Evolutionary conservation across 2,797 vertebrate species (phyloP), one percentile per base, ranked within the genome.

Genomic region (Sebastiscus tertius): DNA sequence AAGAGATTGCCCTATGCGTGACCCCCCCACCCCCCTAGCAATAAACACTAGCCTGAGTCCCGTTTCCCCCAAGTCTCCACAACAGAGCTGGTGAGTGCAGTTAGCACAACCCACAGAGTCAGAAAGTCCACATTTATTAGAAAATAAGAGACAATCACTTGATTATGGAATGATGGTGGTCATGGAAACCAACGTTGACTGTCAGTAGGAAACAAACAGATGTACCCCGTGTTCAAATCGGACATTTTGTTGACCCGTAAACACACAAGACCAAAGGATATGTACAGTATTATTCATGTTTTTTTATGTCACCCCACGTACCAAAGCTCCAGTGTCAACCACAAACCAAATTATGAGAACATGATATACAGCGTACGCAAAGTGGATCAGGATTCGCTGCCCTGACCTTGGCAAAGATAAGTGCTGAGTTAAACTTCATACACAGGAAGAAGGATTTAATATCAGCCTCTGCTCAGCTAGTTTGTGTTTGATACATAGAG

Each of bases 311-410:
- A 20, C 22, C 29, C 55, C 27, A 58, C 34, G 3, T 56, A 34
- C 20, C 22, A 26, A 59, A 31, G 68, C 62, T 89, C 66, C 31
- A 29, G 54, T 83, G 26, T 87, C 78, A 61, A 75, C 78, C 72
- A 72, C 85, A 83, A 81, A 74, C 58, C 34, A 77, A 24, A 77
- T 62, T 26, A 68, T 69, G 52, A 74, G 72, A 81, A 83, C 77
- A 20, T 59, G 70, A 84, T 86, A 62, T 42, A 34, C 33, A 49
- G 24, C 3, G 1, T 73, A 67, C 22, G 33, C 75, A 80, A 42
- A 55, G 56, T 59, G 67, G 63, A 72, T 76, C 65, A 42, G 62
- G 72, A 61, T 72, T 76, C 22, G 24, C n/a, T 33, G 54, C 34
- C 39, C 49, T 36, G 26, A 75, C 80, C 58, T 78, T 82, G 62